Base-by-base conservation (phyloP, 2,888 invertebrate genomes). In the Drosophila atripex region DNA sequence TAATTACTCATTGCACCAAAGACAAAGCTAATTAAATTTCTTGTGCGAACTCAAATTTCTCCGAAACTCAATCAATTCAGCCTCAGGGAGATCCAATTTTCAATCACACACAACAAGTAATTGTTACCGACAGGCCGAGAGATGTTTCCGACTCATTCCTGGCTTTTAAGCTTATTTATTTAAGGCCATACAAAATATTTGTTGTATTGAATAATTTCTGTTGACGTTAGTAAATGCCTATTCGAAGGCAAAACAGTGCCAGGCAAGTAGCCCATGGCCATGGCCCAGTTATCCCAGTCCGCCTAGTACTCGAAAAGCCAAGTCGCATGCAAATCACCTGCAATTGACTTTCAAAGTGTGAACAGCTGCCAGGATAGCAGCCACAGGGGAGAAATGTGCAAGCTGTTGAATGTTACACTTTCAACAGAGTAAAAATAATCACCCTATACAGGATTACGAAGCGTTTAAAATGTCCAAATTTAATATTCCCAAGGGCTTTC, bases 31-130 rank as follows among this genome's bases (percentile, higher is more conserved):
- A 51, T 56, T 61, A 28, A 35, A 49, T 45, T 68, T 54, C 47
- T 69, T 60, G 47, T 41, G 25, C 58, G 39, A 50, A 45, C 21
- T 21, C 21, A 21, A 64, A 54, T 49, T 47, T 53, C 39, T 49
- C 18, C 47, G 47, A 65, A 71, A 57, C 53, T 55, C 52, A 64
- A 72, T 71, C 73, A 72, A 71, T 71, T 71, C 63, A 71, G 35
- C 35, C 35, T n/a, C n/a, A n/a, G 14, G 35, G n/a, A n/a, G 2
- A 35, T 32, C 35, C 2, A n/a, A 35, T 35, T 35, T 35, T n/a
- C 35, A 35, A n/a, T n/a, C 12, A 41, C 12, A 25, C 47, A 8
- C 30, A 55, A 28, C 30, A 16, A 4, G 32, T n/a, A 38, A 21
- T n/a, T 39, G 12, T 9, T 32, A 63, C 32, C 32, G 49, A 61